Percentiles rank a stretch among this genome's conserved stretches.
These are phyloP conservation scores for Vimba vimba DNA, from an alignment of 2,113 vertebrate species.

Conservation along the genomic window DNA sequence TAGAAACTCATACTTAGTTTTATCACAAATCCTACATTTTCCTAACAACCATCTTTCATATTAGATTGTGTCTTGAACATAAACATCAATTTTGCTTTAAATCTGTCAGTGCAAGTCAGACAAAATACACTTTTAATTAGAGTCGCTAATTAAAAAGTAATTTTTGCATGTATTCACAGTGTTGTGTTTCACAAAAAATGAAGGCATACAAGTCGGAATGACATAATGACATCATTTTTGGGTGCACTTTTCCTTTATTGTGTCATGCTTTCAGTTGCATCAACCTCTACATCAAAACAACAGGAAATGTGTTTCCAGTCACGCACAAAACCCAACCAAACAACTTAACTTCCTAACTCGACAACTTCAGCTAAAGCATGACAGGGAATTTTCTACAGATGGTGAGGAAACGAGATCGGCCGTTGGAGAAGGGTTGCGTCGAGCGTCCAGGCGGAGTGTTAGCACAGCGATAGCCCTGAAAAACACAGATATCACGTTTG, in stretches of 20 bases:
- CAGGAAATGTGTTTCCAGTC: slow-evolving; percentile 3
- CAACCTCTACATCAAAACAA: slow-evolving; percentile 12
- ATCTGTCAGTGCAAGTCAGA: neutral
- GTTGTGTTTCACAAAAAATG: neutral
- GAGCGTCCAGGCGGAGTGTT: neutral
- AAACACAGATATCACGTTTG: neutral
- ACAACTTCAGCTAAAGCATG: neutral
- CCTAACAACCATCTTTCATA: no score
- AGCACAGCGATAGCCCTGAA: neutral
- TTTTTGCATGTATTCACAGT: neutral
- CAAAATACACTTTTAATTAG: neutral
- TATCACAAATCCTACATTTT: no score
- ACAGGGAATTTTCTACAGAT: neutral
- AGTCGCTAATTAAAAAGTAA: neutral
- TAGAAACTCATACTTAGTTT: no score
- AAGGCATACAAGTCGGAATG: neutral
- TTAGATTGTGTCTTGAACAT: no score
- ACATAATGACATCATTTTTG: slow-evolving; percentile 1
- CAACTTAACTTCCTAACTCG: neutral
- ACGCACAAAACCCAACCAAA: neutral
- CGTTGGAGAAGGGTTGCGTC: neutral
- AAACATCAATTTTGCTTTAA: neutral
- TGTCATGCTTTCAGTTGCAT: neutral
- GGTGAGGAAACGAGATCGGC: neutral
- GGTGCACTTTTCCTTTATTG: neutral